Evolutionary conservation across 2,113 vertebrate genomes (phyloP).

Genomic region (Aythya baeri): DNA sequence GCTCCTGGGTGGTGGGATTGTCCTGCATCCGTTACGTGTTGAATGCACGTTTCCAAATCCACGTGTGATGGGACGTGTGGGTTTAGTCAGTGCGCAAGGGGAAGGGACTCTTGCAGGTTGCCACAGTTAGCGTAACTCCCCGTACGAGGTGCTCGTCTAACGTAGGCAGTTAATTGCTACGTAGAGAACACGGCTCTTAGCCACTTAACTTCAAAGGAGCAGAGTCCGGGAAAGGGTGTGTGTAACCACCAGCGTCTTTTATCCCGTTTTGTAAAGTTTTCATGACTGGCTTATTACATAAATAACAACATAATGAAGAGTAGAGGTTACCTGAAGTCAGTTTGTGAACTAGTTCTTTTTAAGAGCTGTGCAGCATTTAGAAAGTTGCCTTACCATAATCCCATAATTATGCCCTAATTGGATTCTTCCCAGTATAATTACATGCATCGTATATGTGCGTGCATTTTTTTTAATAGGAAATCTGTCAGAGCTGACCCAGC

Average conservation of each 20-base stretch:
- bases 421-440: slow-evolving; percentile 22
- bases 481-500: background rate
- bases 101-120: background rate
- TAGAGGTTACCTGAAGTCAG: slow-evolving; percentile 16
- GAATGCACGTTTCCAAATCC: background rate
- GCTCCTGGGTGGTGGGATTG: background rate
- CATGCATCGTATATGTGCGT: background rate
- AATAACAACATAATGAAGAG: background rate
- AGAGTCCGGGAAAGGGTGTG: background rate
- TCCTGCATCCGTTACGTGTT: background rate
- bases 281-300: background rate
- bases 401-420: slow-evolving; percentile 18
- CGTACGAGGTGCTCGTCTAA: background rate
- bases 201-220: background rate
- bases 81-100: background rate
- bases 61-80: background rate
- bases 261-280: background rate
- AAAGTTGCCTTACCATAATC: background rate
- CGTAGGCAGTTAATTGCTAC: background rate
- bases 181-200: background rate
- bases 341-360: slow-evolving; percentile 1
- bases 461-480: background rate
- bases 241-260: background rate
- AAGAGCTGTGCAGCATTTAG: background rate
- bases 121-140: background rate